Evolutionary conservation across 2,888 invertebrate genomes (phyloP), one percentile per base, ranked within the genome.

Genomic region (Nowickia ferox): DNA sequence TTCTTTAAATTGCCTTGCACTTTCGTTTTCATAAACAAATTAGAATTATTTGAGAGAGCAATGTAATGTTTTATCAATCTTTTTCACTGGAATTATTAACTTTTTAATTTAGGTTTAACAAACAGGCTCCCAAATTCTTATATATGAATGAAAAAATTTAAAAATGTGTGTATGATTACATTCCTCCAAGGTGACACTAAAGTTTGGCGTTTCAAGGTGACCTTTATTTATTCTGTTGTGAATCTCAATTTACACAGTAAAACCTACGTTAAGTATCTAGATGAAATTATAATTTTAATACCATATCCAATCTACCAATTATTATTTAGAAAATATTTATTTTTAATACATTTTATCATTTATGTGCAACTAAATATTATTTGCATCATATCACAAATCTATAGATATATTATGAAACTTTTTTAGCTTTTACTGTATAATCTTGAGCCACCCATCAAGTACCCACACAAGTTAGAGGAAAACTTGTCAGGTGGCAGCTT

Each of bases 161-260:
- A 81, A 71, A 40, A 15, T 19, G 13, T 61, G 46, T 81, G 57
- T 78, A 51, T 77, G 55, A 74, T 78, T 85, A 79, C 81, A 80
- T 66, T 87, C 83, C 77, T 82, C 88, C 90, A 90, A 91, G 90
- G 90, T 91, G 90, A 90, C 90, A 90, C 90, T 74, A 77, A 77
- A 89, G 88, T 90, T 91, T 92, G 92, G 91, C 92, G 89, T 91
- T 90, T 92, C 92, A 93, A 93, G 93, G 93, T 93, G 93, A 93
- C 92, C 92, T 92, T 89, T 90, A 88, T 88, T 86, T 88, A 89
- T 88, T 86, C 51, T 78, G 66, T 57, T 83, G 42, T 72, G 66
- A 66, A 38, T 75, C 46, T 75, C 15, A 38, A 9, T 44, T 0
- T 48, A 74, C 82, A 85, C 85, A 38, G 84, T 84, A 81, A 74